Evolutionary conservation across 2,113 vertebrate genomes (phyloP).

Genomic region (Rhinichthys klamathensis): DNA sequence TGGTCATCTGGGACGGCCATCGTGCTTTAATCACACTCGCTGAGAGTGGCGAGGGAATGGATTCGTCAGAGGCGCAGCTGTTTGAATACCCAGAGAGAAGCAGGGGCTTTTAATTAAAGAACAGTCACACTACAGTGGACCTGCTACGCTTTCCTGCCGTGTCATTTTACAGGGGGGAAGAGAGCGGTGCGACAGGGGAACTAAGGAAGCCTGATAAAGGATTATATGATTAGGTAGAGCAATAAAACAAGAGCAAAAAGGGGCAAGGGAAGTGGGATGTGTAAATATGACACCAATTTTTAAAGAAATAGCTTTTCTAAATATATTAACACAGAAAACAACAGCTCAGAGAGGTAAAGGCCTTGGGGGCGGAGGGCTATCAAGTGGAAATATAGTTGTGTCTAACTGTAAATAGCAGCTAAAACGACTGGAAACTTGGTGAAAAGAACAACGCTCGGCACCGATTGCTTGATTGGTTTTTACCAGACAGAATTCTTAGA

Average conservation of each 20-base stretch:
- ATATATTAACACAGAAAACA: not conserved
- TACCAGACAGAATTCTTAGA: too few relatives aligned
- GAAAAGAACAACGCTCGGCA: not conserved
- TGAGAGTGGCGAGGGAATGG: slow-evolving; percentile 8
- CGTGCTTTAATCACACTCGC: slow-evolving; percentile 2
- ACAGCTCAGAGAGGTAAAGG: not conserved
- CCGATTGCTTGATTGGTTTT: too few relatives aligned
- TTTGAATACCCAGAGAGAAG: slow-evolving; percentile 15
- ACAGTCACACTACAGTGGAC: slow-evolving; percentile 20
- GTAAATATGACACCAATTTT: not conserved
- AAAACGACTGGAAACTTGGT: not conserved
- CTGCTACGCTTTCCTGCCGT: not conserved
- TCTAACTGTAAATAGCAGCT: not conserved
- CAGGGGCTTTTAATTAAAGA: slow-evolving; percentile 44
- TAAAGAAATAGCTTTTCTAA: not conserved
- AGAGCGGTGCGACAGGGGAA: not conserved
- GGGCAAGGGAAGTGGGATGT: not conserved
- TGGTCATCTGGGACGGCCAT: slow-evolving; percentile 35
- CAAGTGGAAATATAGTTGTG: not conserved
- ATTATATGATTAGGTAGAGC: not conserved
- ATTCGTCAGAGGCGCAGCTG: slow-evolving; percentile 3
- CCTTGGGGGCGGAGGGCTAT: not conserved
- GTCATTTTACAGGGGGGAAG: not conserved
- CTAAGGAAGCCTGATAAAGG: not conserved
- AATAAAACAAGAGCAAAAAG: not conserved